A percentile compares a stretch with the other conserved stretches of the same genome.
Evolutionary conservation across 2,888 invertebrate species (phyloP).

Genomic region (Orthonychiurus folsomi): DNA sequence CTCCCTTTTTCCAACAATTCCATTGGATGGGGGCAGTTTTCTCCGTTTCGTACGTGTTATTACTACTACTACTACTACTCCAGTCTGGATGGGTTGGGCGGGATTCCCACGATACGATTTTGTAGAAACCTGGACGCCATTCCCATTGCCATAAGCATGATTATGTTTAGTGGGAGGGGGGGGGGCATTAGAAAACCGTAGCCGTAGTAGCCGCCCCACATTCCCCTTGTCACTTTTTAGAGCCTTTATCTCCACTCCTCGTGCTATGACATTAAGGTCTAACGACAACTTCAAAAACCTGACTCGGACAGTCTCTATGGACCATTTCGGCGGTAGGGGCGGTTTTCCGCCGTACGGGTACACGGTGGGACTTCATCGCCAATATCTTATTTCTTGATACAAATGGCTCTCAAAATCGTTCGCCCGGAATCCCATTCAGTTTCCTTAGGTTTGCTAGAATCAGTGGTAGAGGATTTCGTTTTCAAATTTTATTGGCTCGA

Average conservation of each 20-base stretch:
- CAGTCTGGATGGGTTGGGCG: too few species aligned
- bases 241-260: not conserved
- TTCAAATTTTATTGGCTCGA: not conserved
- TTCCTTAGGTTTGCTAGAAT: too few species aligned
- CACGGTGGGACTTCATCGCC: not conserved
- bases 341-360: not conserved
- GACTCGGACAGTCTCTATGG: not conserved
- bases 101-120: too few species aligned
- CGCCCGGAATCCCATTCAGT: not conserved
- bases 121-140: too few species aligned
- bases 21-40: too few species aligned
- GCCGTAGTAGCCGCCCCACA: not conserved
- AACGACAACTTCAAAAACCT: slow-evolving; percentile 1
- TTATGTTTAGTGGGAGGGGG: slow-evolving; percentile 1
- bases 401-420: not conserved
- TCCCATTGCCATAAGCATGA: not conserved
- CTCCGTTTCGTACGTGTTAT: too few species aligned
- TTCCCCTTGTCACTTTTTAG: not conserved
- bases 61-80: not conserved
- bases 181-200: not conserved
- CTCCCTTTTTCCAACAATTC: too few species aligned
- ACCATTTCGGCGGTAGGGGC: not conserved
- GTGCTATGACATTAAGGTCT: not conserved
- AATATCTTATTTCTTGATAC: slow-evolving; percentile 1
- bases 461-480: too few species aligned